Base-by-base conservation (phyloP, 2,888 invertebrate species). In the Drosophila mimetica region DNA sequence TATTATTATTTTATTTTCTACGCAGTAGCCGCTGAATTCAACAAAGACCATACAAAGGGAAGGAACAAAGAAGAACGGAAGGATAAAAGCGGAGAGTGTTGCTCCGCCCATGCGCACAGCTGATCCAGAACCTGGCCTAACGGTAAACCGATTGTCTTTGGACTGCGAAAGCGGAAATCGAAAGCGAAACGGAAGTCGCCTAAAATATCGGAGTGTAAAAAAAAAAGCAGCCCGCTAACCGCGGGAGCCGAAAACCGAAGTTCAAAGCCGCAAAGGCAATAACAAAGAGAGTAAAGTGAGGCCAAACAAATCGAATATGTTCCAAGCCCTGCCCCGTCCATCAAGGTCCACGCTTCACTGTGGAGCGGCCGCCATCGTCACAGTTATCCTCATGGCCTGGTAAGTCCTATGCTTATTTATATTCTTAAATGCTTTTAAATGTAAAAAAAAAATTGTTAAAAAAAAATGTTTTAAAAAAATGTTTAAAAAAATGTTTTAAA, bases 371-470 rank as follows among this genome's bases (percentile, higher is more conserved):
- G 81, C 76, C 30, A 42, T 89, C n/a, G 51, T 76, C 46, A 64
- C 76, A 46, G 60, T 85, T 58, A 51, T 81, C 41, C 55, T 89
- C 48, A 76, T 89, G 67, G 74, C 86, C 79, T 89, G 89, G 90
- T 90, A 74, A 89, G 89, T 84, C 3, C 14, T 3, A 18, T 8
- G 14, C 11, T 6, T n/a, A n/a, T n/a, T 7, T 25, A 1, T 25
- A 25, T 7, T 25, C 11, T 39, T 4, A 11, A 39, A 18, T 16
- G n/a, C n/a, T n/a, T n/a, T n/a, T n/a, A n/a, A n/a, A n/a, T n/a
- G n/a, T n/a, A n/a, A n/a, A n/a, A n/a, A n/a, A n/a, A n/a, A n/a
- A n/a, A n/a, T n/a, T n/a, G n/a, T n/a, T n/a, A n/a, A n/a, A n/a
- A n/a, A n/a, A n/a, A n/a, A n/a, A n/a, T n/a, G n/a, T n/a, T n/a